Base-by-base conservation (phyloP, 2,888 invertebrate genomes). In the Strigamia crassipes region DNA sequence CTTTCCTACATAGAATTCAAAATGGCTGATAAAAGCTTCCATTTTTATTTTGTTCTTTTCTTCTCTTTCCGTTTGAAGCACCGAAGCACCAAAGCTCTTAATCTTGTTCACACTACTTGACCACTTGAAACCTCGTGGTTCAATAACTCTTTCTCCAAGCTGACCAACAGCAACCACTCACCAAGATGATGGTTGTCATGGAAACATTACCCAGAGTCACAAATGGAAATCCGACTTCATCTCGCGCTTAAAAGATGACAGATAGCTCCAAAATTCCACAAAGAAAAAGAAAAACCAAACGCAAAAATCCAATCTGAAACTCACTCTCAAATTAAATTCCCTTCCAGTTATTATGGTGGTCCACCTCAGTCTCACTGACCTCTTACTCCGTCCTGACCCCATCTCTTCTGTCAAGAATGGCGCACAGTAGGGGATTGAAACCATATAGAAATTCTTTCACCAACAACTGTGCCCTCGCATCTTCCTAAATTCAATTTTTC, bases 321-420 rank as follows among this genome's bases (percentile, higher is more conserved):
- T 66, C 66, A 66, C 66, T 66, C 66, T 27, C 27, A 66, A 66
- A 66, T 66, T 66, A 66, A 66, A 66, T 66, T 66, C 66, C 66
- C 66, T 27, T 66, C 66, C 27, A 31, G 66, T 27, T 66, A 66
- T 66, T 66, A 66, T 15, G 66, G 21, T 15, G 66, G 66, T 66
- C 66, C 66, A 66, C 66, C 66, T 66, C 66, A 66, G 27, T 27
- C 66, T 66, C 27, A 10, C 66, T 66, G 66, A 66, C 66, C 66
- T 66, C 15, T 66, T 27, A 66, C 27, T 66, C 66, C 27, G 12
- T 66, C 13, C 66, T 66, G 66, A 66, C 66, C 66, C 66, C 66
- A 66, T 27, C 23, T 66, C 27, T 66, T 66, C 66, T 66, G 66
- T 66, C 66, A 66, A 61, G 61, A 61, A 46, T 46, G 42, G 9